Evolutionary conservation across 2,113 vertebrate genomes (phyloP), one percentile per base, ranked within the genome.

Genomic region (Rutilus rutilus): DNA sequence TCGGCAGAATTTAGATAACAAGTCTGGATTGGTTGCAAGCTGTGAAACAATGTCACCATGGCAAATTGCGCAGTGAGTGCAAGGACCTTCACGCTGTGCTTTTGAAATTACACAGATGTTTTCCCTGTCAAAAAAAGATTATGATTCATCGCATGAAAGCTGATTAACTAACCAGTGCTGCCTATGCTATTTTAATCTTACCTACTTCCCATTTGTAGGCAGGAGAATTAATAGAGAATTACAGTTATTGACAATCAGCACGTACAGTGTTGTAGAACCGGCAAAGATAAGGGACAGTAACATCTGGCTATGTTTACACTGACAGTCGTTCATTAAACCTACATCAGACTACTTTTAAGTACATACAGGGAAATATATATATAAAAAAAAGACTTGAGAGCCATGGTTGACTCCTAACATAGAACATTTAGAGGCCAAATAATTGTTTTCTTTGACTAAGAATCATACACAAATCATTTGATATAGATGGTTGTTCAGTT

Each of bases 71-170:
- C 75, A 74, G 64, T 27, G 25, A 80, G 65, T n/a, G 33, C 64
- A 57, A 76, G 74, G 64, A 85, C 85, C 69, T 82, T 88, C 83
- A 87, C 65, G 52, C 67, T 81, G 85, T 86, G 75, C 73, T 83
- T 90, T 85, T 60, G 78, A 81, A 88, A 87, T 85, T 76, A 74
- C 86, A 85, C 89, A 88, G 88, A 85, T 87, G 87, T 85, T 88
- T 90, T 78, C 75, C 77, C 78, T 85, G 84, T 89, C 86, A 86
- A 67, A 57, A 57, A 57, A 75, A 86, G 86, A 77, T 85, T 89
- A 89, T 78, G 84, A 87, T 89, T 89, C 85, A 89, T 89, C 42
- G 54, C 76, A 69, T 79, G 87, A 88, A 88, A 90, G 85, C 85
- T 85, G 83, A 88, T 88, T 87, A 83, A 85, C 79, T 83, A 47